Conservation (phyloP, 2,888 invertebrate genomes). For the Cheilosia vulpina region DNA sequence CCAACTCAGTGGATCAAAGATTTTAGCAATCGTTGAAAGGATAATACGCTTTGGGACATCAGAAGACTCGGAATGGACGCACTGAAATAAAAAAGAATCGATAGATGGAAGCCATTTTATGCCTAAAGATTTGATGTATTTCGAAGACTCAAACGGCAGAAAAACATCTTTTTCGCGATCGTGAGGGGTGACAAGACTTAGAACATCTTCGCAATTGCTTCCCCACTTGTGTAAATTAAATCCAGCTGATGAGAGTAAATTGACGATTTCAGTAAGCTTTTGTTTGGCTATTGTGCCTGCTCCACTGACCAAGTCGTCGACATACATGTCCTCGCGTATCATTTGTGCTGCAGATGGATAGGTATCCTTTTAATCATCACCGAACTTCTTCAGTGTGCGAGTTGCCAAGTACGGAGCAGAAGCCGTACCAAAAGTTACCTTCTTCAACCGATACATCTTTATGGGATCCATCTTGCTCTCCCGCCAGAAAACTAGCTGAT, state of each 20-base stretch:
- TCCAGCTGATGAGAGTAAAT: not conserved
- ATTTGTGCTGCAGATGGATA: too few relatives aligned
- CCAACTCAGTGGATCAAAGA: conserved; percentile 49
- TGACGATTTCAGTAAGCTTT: not conserved
- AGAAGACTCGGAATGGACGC: not conserved
- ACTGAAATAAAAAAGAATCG: conserved; percentile 15
- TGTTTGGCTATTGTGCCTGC: not conserved
- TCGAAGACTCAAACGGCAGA: not conserved
- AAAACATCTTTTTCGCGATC: not conserved
- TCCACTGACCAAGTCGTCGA: too few relatives aligned
- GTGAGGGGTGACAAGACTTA: not conserved
- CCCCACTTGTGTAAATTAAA: conserved; percentile 15
- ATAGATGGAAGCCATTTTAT: conserved; percentile 20
- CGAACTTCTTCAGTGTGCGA: not conserved
- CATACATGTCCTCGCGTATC: too few relatives aligned
- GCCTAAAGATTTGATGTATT: not conserved
- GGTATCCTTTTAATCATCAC: not conserved
- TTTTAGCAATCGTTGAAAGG: conserved; percentile 7
- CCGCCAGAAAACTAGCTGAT: conserved; percentile 16
- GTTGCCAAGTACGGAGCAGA: conserved; percentile 11
- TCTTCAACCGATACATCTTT: conserved; percentile 15
- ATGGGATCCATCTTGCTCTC: not conserved
- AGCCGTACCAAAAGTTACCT: conserved; percentile 7
- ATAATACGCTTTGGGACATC: conserved; percentile 7
- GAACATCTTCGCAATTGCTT: conserved; percentile 14